These are phyloP conservation scores for Gibbula magus DNA, from an alignment of 2,888 invertebrate genomes.

Conservation along the genomic window DNA sequence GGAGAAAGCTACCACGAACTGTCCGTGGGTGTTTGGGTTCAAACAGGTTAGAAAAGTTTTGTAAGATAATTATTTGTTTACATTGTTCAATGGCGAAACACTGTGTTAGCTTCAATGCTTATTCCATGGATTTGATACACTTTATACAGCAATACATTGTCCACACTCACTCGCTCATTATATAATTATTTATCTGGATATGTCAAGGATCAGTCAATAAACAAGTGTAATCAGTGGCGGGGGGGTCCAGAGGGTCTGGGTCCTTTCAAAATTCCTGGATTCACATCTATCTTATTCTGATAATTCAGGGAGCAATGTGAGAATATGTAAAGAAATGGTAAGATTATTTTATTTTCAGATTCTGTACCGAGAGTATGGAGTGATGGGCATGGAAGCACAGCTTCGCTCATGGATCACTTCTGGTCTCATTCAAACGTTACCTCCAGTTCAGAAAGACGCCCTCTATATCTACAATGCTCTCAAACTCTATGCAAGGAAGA, in stretches of 20 bases:
- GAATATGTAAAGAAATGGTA: too few relatives aligned
- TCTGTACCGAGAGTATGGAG: slow-evolving; percentile 45
- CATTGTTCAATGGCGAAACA: background rate
- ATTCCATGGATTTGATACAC: too few relatives aligned
- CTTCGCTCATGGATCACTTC: slow-evolving; percentile 45
- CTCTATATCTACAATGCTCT: slow-evolving; percentile 66
- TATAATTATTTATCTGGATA: too few relatives aligned
- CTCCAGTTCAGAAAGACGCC: slow-evolving; percentile 56
- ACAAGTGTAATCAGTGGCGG: too few relatives aligned
- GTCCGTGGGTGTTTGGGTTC: slow-evolving; percentile 64
- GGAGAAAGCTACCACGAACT: slow-evolving; percentile 42
- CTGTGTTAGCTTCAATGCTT: too few relatives aligned
- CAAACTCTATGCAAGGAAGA: slow-evolving; percentile 53
- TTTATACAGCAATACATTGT: too few relatives aligned
- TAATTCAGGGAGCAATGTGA: too few relatives aligned
- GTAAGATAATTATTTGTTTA: background rate
- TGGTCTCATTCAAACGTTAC: slow-evolving; percentile 47
- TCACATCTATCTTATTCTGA: too few relatives aligned
- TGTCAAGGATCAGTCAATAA: too few relatives aligned
- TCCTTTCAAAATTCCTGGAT: too few relatives aligned
- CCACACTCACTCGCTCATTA: too few relatives aligned
- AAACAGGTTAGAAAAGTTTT: slow-evolving; percentile 48
- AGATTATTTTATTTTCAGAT: slow-evolving; percentile 43
- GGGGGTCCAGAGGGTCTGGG: too few relatives aligned
- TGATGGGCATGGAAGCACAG: slow-evolving; percentile 56